Conservation (phyloP, 1,140 invertebrate species). For the Samia ricini region DNA sequence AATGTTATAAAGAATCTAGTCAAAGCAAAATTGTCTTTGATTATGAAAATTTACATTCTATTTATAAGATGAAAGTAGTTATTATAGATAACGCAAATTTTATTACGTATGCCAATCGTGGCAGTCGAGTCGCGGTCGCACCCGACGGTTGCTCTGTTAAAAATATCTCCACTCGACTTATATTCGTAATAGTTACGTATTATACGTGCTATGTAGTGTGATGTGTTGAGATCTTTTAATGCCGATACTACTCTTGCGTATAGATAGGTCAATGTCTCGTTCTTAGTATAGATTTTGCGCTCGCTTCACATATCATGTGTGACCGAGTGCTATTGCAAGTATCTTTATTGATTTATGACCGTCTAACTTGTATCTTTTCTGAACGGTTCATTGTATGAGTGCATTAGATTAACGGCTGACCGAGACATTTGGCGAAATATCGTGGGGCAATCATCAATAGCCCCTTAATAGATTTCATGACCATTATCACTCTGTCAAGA, state of each 20-base stretch:
- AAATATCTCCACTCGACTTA: slow-evolving; percentile 58
- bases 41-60: not conserved
- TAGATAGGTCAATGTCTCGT: slow-evolving; percentile 70
- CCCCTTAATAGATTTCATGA: no score
- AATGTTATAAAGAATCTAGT: no score
- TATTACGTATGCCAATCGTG: slow-evolving; percentile 22
- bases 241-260: slow-evolving; percentile 37
- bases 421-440: no score
- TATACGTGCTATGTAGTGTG: slow-evolving; percentile 15
- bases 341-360: not conserved
- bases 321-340: not conserved
- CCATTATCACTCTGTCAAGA: no score
- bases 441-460: no score
- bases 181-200: slow-evolving; percentile 40
- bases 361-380: not conserved
- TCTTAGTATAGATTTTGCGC: not conserved
- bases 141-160: slow-evolving; percentile 47
- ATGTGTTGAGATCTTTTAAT: slow-evolving; percentile 33
- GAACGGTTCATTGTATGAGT: no score
- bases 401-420: no score
- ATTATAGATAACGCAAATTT: not conserved
- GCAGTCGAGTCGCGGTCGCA: slow-evolving; percentile 47
- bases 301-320: not conserved
- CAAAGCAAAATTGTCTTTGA: no score
- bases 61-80: not conserved